Evolutionary conservation across 2,888 invertebrate species (phyloP).

Genomic region (Trissoscelio sp.): DNA sequence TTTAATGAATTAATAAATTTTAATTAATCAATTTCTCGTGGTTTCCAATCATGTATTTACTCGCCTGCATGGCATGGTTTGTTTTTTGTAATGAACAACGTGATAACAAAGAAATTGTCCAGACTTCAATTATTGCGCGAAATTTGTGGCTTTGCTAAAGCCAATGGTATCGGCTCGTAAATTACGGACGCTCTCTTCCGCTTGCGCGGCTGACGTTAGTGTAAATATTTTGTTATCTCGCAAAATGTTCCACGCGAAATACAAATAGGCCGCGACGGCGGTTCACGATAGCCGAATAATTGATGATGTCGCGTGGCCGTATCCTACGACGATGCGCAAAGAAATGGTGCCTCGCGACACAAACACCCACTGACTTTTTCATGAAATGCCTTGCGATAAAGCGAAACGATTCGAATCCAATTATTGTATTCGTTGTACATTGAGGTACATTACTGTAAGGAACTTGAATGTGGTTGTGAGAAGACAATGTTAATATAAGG

Average conservation of each 20-base stretch:
- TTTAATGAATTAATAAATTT: too few species aligned
- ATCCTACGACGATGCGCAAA: constrained; percentile 5
- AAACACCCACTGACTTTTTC: constrained; percentile 39
- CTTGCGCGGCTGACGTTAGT: constrained; percentile 66
- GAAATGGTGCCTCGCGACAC: constrained; percentile 21
- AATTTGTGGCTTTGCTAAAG: constrained; percentile 41
- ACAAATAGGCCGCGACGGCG: constrained; percentile 63
- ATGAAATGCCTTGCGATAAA: constrained; percentile 33
- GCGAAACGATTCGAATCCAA: constrained; percentile 43
- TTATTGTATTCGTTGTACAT: constrained; percentile 17
- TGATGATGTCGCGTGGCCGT: constrained; percentile 52
- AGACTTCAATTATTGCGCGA: constrained; percentile 38
- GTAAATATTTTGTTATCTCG: constrained; percentile 74
- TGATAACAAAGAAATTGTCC: constrained; percentile 21
- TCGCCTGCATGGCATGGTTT: too few species aligned
- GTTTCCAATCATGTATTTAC: background rate
- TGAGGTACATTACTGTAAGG: background rate
- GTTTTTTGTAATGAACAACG: background rate
- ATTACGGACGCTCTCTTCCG: constrained; percentile 69
- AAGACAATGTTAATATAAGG: constrained; percentile 4
- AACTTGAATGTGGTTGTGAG: constrained; percentile 1
- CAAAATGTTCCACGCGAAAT: constrained; percentile 48
- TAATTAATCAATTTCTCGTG: constrained; percentile 1
- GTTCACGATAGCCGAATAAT: constrained; percentile 66
- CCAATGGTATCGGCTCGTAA: constrained; percentile 69